Evolutionary conservation across 2,888 invertebrate species (phyloP).

Genomic region (Perithous albicinctus): DNA sequence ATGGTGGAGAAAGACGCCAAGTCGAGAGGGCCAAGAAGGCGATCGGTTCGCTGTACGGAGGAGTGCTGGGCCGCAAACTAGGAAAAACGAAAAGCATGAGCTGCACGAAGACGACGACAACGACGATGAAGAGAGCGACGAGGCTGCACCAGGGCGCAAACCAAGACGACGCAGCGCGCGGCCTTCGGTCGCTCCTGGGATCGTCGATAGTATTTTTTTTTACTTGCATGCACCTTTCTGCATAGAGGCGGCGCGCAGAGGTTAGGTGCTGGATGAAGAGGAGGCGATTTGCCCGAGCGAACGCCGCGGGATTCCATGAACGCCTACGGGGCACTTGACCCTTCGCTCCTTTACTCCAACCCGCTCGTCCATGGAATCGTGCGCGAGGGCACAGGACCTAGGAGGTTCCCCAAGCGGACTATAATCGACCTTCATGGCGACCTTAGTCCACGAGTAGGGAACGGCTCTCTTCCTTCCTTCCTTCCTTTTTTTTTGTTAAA

Average conservation of each 20-base stretch:
- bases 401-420: slow-evolving; percentile 56
- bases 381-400: slow-evolving; percentile 60
- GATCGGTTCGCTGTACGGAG: slow-evolving; percentile 36
- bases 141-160: slow-evolving; percentile 54
- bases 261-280: not conserved
- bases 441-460: slow-evolving; percentile 51
- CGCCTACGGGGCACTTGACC: slow-evolving; percentile 75
- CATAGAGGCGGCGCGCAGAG: slow-evolving; percentile 36
- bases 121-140: too few species aligned
- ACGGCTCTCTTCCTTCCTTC: slow-evolving; percentile 35
- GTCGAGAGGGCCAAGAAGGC: slow-evolving; percentile 33
- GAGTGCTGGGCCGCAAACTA: slow-evolving; percentile 8
- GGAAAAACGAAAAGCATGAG: slow-evolving; percentile 53
- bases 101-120: slow-evolving; percentile 63
- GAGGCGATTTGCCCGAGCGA: slow-evolving; percentile 65
- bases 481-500: not conserved
- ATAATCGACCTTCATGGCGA: slow-evolving; percentile 69
- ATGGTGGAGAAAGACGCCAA: slow-evolving; percentile 38
- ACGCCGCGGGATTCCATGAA: slow-evolving; percentile 76
- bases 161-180: slow-evolving; percentile 64
- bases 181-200: slow-evolving; percentile 67
- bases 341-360: slow-evolving; percentile 53
- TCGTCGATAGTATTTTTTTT: slow-evolving; percentile 68
- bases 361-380: slow-evolving; percentile 58
- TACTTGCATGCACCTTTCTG: slow-evolving; percentile 34